These are phyloP conservation scores for Drosophila nasuta DNA, from an alignment of 1,140 invertebrate genomes.

Conservation along the genomic window DNA sequence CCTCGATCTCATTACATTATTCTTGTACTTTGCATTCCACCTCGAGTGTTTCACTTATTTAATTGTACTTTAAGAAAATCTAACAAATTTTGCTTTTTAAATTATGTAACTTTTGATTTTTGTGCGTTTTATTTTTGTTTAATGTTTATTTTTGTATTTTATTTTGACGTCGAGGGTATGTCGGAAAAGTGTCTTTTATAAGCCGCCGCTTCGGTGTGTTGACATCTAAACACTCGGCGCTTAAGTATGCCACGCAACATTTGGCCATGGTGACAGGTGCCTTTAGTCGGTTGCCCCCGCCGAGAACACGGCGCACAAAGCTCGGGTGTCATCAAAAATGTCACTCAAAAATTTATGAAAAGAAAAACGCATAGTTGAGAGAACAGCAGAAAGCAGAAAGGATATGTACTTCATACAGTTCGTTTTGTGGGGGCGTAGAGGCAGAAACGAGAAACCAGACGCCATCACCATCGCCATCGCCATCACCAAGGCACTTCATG, in stretches of 20 bases:
- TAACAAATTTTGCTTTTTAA: not conserved
- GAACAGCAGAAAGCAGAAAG: slow-evolving; percentile 29
- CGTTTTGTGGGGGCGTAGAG: slow-evolving; percentile 15
- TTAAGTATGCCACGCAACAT: slow-evolving; percentile 76
- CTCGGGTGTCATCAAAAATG: slow-evolving; percentile 81
- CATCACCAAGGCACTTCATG: slow-evolving; percentile 62
- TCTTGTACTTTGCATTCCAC: not conserved
- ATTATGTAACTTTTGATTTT: not conserved
- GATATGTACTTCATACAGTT: not conserved
- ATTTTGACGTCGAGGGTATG: slow-evolving; percentile 35
- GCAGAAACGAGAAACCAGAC: slow-evolving; percentile 48
- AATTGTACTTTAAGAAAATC: not conserved
- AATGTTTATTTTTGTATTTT: not conserved
- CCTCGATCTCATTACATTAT: not conserved
- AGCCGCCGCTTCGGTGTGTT: slow-evolving; percentile 45
- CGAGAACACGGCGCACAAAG: slow-evolving; percentile 72
- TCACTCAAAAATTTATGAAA: slow-evolving; percentile 83
- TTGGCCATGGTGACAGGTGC: slow-evolving; percentile 81
- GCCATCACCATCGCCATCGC: slow-evolving; percentile 45
- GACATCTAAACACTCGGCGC: slow-evolving; percentile 80
- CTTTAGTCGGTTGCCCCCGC: slow-evolving; percentile 64
- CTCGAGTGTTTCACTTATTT: not conserved
- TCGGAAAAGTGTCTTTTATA: not conserved
- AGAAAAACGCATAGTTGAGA: slow-evolving; percentile 60
- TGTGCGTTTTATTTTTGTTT: not conserved